Percentiles rank a stretch among this genome's conserved stretches.
phyloP scores from a whole-genome alignment of 2,113 vertebrate species.

The Suricata suricatta region DNA sequence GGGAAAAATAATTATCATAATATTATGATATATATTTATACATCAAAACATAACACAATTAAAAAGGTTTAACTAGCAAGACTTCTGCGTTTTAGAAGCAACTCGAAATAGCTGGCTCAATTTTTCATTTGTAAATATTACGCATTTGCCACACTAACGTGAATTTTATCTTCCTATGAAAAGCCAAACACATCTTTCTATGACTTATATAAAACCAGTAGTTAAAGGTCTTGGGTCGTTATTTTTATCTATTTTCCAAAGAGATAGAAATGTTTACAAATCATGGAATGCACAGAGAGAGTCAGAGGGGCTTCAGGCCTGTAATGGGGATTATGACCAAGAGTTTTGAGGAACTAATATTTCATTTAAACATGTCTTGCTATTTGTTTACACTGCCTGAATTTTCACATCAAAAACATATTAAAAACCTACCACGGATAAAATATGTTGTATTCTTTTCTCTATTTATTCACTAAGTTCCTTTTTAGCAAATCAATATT shows the following conservation, averaged over 20 bases:
- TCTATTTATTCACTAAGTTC: background rate
- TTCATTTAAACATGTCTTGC: background rate
- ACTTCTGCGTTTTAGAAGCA: background rate
- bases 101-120: background rate
- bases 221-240: background rate
- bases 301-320: background rate
- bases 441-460: background rate
- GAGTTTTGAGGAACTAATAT: background rate
- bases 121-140: slow-evolving; percentile 34
- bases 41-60: background rate
- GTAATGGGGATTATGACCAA: background rate
- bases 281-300: background rate
- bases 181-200: background rate
- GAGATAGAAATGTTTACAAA: background rate
- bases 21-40: too few relatives aligned
- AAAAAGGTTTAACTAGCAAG: background rate
- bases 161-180: background rate
- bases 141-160: background rate
- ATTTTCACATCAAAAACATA: background rate
- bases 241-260: background rate
- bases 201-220: background rate
- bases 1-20: background rate
- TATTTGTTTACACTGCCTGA: background rate
- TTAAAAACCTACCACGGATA: background rate
- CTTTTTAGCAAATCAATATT: slow-evolving; percentile 39